Base-by-base conservation (phyloP, 2,888 invertebrate species). In the Scrobipalpa costella region DNA sequence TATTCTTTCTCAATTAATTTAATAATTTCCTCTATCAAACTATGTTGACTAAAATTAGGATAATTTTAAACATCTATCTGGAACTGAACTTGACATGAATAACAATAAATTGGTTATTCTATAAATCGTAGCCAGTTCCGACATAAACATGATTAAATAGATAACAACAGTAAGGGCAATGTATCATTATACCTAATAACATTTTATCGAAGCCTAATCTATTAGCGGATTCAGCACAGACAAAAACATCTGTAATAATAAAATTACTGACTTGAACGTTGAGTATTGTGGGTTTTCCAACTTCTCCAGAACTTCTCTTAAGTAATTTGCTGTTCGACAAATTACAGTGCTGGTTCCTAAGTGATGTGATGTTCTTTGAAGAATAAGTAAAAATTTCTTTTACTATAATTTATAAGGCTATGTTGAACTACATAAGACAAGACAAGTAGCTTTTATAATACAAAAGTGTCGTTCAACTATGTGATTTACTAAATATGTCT, bases 151-250 rank as follows among this genome's bases (percentile, higher is more conserved):
- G 59, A 40, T 77, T 76, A 61, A 63, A 71, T 50, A 52, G 8
- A 52, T 21, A 77, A 84, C 85, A 81, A 69, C 68, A 71, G 64
- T 80, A 85, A 86, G 85, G 84, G 84, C 83, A 87, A 86, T 85
- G 83, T 80, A 85, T 86, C 81, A 78, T 84, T 81, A 79, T 34
- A 55, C 55, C 55, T 81, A 79, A 78, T 71, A 69, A 71, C 68
- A 77, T 83, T 84, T 83, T 82, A 86, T 86, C 82, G 77, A 57
- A 19, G 69, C 65, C 71, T 73, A 69, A 67, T 68, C 70, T 81
- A 82, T 44, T 40, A 19, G 44, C 44, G 21, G 50, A 21, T 19
- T 13, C 9, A 17, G n/a, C 9, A 27, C 27, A 44, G 44, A 44
- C 59, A 44, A 59, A 59, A 59, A 59, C 59, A 59, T 47, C 19